Evolutionary conservation across 1,140 invertebrate species (phyloP).

Genomic region (Asbolus verrucosus): DNA sequence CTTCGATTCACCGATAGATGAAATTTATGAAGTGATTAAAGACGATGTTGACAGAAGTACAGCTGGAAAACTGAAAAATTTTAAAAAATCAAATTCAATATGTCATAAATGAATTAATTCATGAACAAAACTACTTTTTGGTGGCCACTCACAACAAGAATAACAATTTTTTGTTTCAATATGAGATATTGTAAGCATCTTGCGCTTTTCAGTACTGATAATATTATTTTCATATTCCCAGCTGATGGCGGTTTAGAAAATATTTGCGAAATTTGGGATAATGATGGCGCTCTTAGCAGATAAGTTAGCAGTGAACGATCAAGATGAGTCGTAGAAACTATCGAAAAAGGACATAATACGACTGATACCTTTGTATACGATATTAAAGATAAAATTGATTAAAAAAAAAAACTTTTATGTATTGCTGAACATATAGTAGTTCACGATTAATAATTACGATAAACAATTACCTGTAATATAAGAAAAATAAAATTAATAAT

Average conservation of each 20-base stretch:
- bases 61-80: constrained; percentile 27
- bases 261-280: constrained; percentile 60
- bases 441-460: too few relatives aligned
- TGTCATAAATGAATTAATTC: constrained; percentile 15
- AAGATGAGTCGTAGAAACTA: not conserved
- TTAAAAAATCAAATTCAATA: constrained; percentile 25
- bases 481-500: too few relatives aligned
- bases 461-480: too few relatives aligned
- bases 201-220: not conserved
- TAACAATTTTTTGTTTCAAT: constrained; percentile 57
- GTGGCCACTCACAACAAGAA: constrained; percentile 52
- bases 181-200: constrained; percentile 40
- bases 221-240: constrained; percentile 59
- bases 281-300: constrained; percentile 31
- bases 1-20: constrained; percentile 12
- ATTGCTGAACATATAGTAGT: too few relatives aligned
- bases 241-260: constrained; percentile 62
- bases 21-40: constrained; percentile 35
- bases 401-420: not conserved
- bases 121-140: constrained; percentile 25
- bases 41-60: constrained; percentile 38
- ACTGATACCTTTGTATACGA: not conserved
- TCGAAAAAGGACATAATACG: too few relatives aligned
- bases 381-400: not conserved
- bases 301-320: constrained; percentile 21